Evolutionary conservation across 2,113 vertebrate species (phyloP), one percentile per base, ranked within the genome.

Genomic region (Corapipo altera): DNA sequence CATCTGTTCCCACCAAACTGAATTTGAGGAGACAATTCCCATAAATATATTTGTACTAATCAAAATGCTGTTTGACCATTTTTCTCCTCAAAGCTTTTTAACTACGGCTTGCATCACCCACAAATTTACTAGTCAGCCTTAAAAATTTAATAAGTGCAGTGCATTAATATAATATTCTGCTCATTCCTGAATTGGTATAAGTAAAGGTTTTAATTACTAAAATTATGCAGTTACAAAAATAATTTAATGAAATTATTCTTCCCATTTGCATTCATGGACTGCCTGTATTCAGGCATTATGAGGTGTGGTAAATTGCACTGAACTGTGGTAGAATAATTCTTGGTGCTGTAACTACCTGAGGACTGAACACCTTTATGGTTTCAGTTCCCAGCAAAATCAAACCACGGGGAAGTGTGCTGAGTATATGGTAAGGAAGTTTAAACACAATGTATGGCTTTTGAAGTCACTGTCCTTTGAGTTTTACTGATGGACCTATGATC

Each of bases 181-280:
- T 92, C n/a, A 8, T 70, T 96, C 91, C 74, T 69, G 87, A 85
- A 93, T 57, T 27, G 46, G 48, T 93, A 88, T 96, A 96, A 97
- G 93, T 88, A 95, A 97, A 94, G 92, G 88, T 95, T 97, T 98
- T 97, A 97, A 97, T 98, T 97, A 96, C 92, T 90, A 77, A 96
- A 96, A 98, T 97, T 92, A 97, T 89, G 95, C 88, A 82, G 93
- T 94, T 96, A 74, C 95, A 91, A 94, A 96, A 94, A 97, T 92
- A 78, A 96, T 97, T 92, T 97, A 96, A 96, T 95, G 88, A 95
- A 97, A 94, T 94, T 90, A 89, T 96, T 94, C 85, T 51, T 95
- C 92, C 72, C 79, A 95, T 97, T 97, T 97, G 88, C 87, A 96
- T 97, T 97, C 97, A 94, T 24, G 39, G 76, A 57, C 77, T 71